Evolutionary conservation across 2,888 invertebrate genomes (phyloP), one percentile per base, ranked within the genome.

Genomic region (Phengaris arion): DNA sequence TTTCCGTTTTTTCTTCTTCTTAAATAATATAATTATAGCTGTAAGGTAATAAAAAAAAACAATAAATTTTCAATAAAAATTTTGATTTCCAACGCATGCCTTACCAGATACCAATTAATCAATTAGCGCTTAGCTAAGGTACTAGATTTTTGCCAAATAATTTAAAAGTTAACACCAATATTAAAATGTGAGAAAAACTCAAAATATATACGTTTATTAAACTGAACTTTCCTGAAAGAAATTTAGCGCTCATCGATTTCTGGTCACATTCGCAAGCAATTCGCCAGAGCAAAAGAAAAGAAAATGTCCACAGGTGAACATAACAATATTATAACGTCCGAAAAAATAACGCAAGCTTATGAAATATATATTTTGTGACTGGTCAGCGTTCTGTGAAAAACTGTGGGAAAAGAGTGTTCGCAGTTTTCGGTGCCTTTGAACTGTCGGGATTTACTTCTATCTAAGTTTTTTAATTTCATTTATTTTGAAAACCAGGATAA

Each of bases 261-360:
- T 76, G 76, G 77, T 76, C 77, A 77, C 80, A 80, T 72, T 75
- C 77, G 77, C 79, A 76, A 76, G 77, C 77, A 75, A 76, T 75
- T 79, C 76, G 78, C 78, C 57, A 8, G 70, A 55, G 79, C 79
- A 79, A 78, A 76, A 35, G 2, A 79, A 22, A 22, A 22, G 22
- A 22, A 22, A 15, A 57, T 7, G 8, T 9, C 57, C 8, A 57
- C 57, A 15, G 15, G 8, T 0, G 15, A 57, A 15, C 13, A 6
- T 57, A 57, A 57, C 15, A 57, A 6, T 57, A 22, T 35, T 54
- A 9, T 5, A 22, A 64, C 6, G 10, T 10, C 22, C 9, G 15
- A 10, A 35, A 35, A 76, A 75, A 59, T 68, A 76, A 59, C 74
- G 70, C 74, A 55, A 75, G 77, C 74, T 45, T 35, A 35, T 73